phyloP scores from a whole-genome alignment of 2,797 vertebrate species.

The Fringilla coelebs region DNA sequence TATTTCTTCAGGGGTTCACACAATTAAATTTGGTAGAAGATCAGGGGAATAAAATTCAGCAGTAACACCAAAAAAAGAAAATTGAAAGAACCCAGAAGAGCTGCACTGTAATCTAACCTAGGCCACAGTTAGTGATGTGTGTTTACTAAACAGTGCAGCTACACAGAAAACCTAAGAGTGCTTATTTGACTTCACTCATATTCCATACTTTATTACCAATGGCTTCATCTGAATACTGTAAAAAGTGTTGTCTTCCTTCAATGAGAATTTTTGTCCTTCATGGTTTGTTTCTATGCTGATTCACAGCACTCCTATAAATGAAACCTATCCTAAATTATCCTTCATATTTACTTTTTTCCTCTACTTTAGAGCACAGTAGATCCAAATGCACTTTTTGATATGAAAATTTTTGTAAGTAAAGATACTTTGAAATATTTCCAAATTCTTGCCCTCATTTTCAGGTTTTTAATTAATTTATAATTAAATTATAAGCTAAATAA shows the following conservation, averaged over 20 bases:
- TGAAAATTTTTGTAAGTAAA: background rate
- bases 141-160: background rate
- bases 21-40: background rate
- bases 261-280: background rate
- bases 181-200: background rate
- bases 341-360: background rate
- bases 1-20: background rate
- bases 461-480: background rate
- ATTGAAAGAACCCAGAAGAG: fast-evolving
- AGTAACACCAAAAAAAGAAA: background rate
- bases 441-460: background rate
- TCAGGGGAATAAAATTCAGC: background rate
- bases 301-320: background rate
- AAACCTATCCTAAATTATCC: background rate
- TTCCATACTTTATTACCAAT: background rate
- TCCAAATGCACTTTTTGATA: background rate
- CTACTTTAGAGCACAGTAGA: background rate
- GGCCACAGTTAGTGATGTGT: fast-evolving
- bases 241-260: background rate
- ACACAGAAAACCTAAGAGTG: background rate
- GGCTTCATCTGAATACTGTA: background rate
- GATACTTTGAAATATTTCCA: background rate
- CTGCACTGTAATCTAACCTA: background rate
- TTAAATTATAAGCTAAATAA: no score
- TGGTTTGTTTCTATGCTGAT: background rate